Percentiles rank a stretch among this genome's conserved stretches.
Conservation (phyloP, 2,888 invertebrate species). For the Oligia fasciuncula region DNA sequence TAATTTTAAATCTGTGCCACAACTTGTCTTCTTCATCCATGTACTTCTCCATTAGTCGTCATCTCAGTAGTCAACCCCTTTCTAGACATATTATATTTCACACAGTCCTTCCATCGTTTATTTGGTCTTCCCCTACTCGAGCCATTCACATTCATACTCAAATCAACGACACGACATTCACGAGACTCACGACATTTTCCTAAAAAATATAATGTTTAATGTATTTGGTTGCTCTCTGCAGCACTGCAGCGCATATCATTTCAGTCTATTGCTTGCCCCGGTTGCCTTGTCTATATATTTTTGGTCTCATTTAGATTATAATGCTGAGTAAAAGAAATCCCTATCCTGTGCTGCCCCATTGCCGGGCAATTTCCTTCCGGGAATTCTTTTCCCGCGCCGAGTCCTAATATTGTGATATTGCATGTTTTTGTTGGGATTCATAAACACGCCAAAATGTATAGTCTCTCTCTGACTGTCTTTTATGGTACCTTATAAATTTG, state of each 20-base stretch:
- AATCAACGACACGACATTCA: too few species aligned
- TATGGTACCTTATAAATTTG: too few species aligned
- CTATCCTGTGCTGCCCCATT: too few species aligned
- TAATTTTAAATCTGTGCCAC: not conserved
- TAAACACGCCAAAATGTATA: too few species aligned
- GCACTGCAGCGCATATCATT: not conserved
- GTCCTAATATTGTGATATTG: too few species aligned
- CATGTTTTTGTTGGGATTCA: too few species aligned
- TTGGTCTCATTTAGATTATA: too few species aligned
- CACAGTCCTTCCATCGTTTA: not conserved
- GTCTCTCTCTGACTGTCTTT: too few species aligned
- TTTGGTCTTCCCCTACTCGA: not conserved
- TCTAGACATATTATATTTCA: not conserved
- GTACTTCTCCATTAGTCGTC: not conserved
- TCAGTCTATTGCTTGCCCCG: not conserved
- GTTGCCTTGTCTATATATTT: too few species aligned
- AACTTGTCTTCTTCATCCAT: not conserved
- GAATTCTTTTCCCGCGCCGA: too few species aligned
- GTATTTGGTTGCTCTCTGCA: not conserved
- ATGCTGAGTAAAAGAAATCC: too few species aligned
- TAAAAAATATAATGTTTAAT: not conserved
- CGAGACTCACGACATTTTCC: not conserved
- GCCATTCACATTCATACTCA: not conserved
- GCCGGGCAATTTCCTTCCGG: too few species aligned
- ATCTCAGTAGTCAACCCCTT: not conserved